These are phyloP conservation scores for Squalus acanthias DNA, from an alignment of 2,797 vertebrate species.

Conservation along the genomic window DNA sequence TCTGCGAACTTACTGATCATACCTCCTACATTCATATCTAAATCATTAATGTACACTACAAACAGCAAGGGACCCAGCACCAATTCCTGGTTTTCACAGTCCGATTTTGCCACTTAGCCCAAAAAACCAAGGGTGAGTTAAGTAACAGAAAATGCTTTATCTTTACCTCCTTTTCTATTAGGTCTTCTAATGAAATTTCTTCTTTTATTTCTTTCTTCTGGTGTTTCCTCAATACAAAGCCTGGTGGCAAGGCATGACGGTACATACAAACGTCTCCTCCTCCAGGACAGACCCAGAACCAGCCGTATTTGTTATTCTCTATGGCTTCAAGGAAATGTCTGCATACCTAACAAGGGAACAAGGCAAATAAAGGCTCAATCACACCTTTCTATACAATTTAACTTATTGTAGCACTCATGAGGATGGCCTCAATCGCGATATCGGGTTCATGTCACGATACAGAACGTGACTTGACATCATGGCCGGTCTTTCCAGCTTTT, in stretches of 20 bases:
- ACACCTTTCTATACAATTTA: background rate
- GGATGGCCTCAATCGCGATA: no score
- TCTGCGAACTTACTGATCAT: no score
- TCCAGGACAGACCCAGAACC: constrained; percentile 94
- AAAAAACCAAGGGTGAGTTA: background rate
- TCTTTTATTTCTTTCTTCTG: constrained; percentile 92
- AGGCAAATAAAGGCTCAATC: background rate
- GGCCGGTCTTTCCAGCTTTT: background rate
- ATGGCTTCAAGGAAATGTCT: constrained; percentile 93
- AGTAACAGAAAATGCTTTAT: background rate
- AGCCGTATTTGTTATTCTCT: constrained; percentile 94
- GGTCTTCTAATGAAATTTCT: constrained; percentile 89
- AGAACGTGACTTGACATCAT: no score
- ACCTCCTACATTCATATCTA: no score
- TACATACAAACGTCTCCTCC: constrained; percentile 90
- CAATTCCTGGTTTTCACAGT: background rate
- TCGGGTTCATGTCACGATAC: no score
- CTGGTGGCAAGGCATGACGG: constrained; percentile 87
- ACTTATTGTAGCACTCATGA: background rate
- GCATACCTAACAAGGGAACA: constrained; percentile 69
- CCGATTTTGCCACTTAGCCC: background rate
- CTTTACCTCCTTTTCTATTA: constrained; percentile 89
- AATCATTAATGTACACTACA: no score
- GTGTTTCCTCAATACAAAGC: constrained; percentile 91
- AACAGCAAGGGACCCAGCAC: no score